Base-by-base conservation (phyloP, 2,888 invertebrate species). In the Agrotis puta region DNA sequence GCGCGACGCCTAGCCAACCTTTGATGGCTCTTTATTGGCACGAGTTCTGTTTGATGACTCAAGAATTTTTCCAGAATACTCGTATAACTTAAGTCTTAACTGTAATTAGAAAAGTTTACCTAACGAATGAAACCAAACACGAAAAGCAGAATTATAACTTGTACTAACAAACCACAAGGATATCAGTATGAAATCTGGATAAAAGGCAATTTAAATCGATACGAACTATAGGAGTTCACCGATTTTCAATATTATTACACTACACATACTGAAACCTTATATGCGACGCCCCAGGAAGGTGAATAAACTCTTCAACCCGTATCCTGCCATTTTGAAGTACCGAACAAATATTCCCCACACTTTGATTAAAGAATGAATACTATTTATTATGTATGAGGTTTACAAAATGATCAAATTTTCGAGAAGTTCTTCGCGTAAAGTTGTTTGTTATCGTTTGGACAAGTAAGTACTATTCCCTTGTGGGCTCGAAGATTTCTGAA, bases 1-100 rank as follows among this genome's bases (percentile, higher is more conserved):
- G 69, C 74, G 67, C 76, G 66, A 54, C 65, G 61, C 79, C 50
- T 71, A 78, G 74, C 67, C 67, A 79, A 72, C 72, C 51, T 81
- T 80, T 73, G 56, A 74, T 76, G 70, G 33, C 51, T 70, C 62
- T 83, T 84, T 80, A 82, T 84, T 81, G 86, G 81, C 81, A 73
- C 62, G 39, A 64, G 58, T 50, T 53, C 50, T 62, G 13, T 53
- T 13, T 27, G 69, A 71, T 74, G 61, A 57, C 39, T 56, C 9
- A 56, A 39, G 45, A 22, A 13, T 47, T 77, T 39, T 50, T 64
- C 20, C 51, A 45, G 13, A 66, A 61, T 70, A 57, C 61, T 61
- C 22, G 64, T 51, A 18, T 48, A 53, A 61, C 54, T 66, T 65
- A 50, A 63, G 59, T 65, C 54, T 66, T 67, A 50, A 83, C 69